Evolutionary conservation across 2,113 vertebrate genomes (phyloP), one percentile per base, ranked within the genome.

Genomic region (Bolborhynchus lineola): DNA sequence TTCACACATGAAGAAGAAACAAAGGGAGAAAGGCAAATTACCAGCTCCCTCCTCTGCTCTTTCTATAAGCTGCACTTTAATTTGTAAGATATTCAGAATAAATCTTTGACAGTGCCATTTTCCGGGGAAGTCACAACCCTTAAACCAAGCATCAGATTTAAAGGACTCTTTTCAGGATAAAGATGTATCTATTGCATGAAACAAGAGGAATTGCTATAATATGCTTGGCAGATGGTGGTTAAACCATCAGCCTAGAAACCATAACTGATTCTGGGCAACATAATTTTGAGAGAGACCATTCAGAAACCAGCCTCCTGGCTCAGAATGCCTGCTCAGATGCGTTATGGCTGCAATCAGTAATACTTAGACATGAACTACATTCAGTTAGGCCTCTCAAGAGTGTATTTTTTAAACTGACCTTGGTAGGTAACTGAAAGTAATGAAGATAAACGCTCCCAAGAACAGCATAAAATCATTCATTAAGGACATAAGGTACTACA

Each of bases 391-490:
- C 71, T 78, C 94, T 86, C 70, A 67, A 81, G 89, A 90, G 81
- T 42, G 46, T 81, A 82, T 87, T 97, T 93, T 93, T 90, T 90
- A 64, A 90, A 80, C 65, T 64, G 87, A 79, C 53, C 77, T 85
- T 57, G 33, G 37, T 59, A 91, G 59, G 53, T 57, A 85, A 86
- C 59, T 37, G 37, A 50, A 88, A 90, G 46, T 68, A 97, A 83
- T 21, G 5, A 94, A 82, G 80, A 91, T 25, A 82, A 95, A 92
- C 16, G 50, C 42, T 92, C 86, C 68, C 47, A 21, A 70, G 67
- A 88, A 96, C 9, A 75, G 64, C 65, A 94, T 64, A 44, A 92
- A 92, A 82, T 46, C 42, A 59, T 68, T 80, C 44, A 82, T 72
- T 85, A 93, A 64, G n/a, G 47, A 82, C 57, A 87, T 25, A 25